Base-by-base conservation (phyloP, 2,113 vertebrate genomes). In the Tinamus guttatus region DNA sequence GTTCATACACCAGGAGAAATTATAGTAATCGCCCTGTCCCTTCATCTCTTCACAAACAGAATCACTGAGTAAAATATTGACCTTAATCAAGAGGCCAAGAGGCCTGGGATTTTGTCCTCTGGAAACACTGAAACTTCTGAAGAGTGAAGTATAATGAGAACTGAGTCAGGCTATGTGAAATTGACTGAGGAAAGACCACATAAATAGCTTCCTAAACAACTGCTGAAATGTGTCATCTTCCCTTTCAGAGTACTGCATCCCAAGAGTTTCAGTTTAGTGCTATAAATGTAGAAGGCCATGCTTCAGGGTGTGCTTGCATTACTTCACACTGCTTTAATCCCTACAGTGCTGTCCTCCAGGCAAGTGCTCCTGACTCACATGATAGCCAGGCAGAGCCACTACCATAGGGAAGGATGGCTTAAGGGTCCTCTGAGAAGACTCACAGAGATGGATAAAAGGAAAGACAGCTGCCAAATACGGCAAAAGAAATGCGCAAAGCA, bases 401-500 rank as follows among this genome's bases (percentile, higher is more conserved):
- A 27, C 13, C 89, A 11, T 38, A 73, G 25, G 62, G 30, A 90
- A 15, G 8, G 4, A 19, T 60, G 28, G 36, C 36, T 51, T 63
- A 24, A 52, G 65, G 74, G 20, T 60, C 40, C 40, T 70, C 40
- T 81, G 63, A 67, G 64, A 81, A 65, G 43, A 62, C 11, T 77
- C 40, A 85, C 40, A 82, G 16, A 30, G 13, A 75, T 30, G 41
- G 38, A 32, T 2, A 58, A 51, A 54, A 62, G 34, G 27, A 45
- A 76, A 71, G 16, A 65, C 8, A 77, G 34, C 15, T 34, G 20
- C 40, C 7, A 7, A 70, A 13, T 20, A 36, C 0, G 1, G 11
- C 0, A 0, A 74, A 86, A 38, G 0, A 58, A 32, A 41, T 34
- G 56, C 0, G 2, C 18, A 83, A 74, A n/a, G 2, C 45, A 60